phyloP scores from a whole-genome alignment of 1,140 invertebrate species.

The Aphelinus certus region DNA sequence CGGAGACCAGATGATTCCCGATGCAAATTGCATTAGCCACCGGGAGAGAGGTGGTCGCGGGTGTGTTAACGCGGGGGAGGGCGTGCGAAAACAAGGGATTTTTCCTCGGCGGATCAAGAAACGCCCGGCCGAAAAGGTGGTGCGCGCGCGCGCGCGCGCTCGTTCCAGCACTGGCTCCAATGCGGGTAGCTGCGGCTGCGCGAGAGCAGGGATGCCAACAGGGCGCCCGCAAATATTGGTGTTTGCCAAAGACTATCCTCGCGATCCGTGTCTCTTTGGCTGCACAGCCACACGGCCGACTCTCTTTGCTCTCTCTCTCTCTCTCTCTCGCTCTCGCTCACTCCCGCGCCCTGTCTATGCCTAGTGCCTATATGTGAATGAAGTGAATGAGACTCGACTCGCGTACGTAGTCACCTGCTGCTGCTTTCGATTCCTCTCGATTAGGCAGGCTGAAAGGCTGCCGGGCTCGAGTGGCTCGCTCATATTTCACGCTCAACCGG shows the following conservation, averaged over 20 bases:
- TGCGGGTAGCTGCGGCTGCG: conserved; percentile 43
- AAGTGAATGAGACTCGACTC: background rate
- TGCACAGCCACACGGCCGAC: conserved; percentile 34
- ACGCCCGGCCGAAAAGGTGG: too few relatives aligned
- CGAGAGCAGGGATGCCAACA: conserved; percentile 60
- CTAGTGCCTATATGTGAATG: too few relatives aligned
- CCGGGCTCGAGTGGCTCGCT: background rate
- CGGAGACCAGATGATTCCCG: too few relatives aligned
- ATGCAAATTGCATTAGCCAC: too few relatives aligned
- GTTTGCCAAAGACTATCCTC: conserved; percentile 67
- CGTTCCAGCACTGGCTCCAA: too few relatives aligned
- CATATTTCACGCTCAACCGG: conserved; percentile 52
- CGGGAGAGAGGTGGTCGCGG: background rate
- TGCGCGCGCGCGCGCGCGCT: too few relatives aligned
- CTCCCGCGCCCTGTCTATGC: background rate
- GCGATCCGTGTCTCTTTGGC: conserved; percentile 62
- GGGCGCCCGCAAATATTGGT: conserved; percentile 67
- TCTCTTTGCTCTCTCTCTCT: conserved; percentile 46
- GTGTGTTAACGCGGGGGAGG: conserved; percentile 34
- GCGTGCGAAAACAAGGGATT: background rate
- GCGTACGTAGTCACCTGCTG: background rate
- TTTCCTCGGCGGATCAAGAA: too few relatives aligned
- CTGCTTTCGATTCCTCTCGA: background rate
- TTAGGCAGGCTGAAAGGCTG: background rate
- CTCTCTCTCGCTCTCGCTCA: conserved; percentile 26